These are phyloP conservation scores for Priapulus caudatus DNA, from an alignment of 2,888 invertebrate species.

Conservation along the genomic window DNA sequence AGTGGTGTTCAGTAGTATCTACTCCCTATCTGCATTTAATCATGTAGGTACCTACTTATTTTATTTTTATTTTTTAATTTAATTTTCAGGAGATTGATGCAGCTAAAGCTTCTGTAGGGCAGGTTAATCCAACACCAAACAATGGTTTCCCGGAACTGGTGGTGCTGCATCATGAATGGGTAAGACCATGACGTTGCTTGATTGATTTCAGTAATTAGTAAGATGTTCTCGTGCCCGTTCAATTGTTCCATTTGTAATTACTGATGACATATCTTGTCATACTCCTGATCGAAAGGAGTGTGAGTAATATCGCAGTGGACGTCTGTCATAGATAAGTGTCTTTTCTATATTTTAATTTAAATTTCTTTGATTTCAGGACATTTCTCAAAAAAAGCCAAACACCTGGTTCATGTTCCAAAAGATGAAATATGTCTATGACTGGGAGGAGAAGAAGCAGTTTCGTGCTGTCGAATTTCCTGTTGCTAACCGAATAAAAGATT, in stretches of 20 bases:
- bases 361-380: not conserved
- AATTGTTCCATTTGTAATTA: slow-evolving; percentile 10
- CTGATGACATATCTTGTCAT: no score
- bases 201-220: no score
- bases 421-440: slow-evolving; percentile 81
- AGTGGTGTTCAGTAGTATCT: no score
- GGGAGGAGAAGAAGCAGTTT: slow-evolving; percentile 62
- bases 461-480: slow-evolving; percentile 72
- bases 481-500: slow-evolving; percentile 37
- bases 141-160: slow-evolving; percentile 95
- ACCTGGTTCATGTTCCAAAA: slow-evolving; percentile 95
- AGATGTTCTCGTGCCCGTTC: no score
- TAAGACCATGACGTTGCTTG: slow-evolving; percentile 47
- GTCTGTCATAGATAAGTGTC: no score
- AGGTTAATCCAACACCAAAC: slow-evolving; percentile 89
- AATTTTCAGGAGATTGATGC: slow-evolving; percentile 46
- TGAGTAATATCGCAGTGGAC: no score
- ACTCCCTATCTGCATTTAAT: no score
- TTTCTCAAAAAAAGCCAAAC: slow-evolving; percentile 26
- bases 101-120: slow-evolving; percentile 63
- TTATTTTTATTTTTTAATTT: no score
- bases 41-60: no score
- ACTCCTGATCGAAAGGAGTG: no score
- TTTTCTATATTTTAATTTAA: no score
- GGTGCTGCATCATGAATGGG: slow-evolving; percentile 47